Evolutionary conservation across 1,140 invertebrate genomes (phyloP), one percentile per base, ranked within the genome.

Genomic region (Oryzaephilus surinamensis): DNA sequence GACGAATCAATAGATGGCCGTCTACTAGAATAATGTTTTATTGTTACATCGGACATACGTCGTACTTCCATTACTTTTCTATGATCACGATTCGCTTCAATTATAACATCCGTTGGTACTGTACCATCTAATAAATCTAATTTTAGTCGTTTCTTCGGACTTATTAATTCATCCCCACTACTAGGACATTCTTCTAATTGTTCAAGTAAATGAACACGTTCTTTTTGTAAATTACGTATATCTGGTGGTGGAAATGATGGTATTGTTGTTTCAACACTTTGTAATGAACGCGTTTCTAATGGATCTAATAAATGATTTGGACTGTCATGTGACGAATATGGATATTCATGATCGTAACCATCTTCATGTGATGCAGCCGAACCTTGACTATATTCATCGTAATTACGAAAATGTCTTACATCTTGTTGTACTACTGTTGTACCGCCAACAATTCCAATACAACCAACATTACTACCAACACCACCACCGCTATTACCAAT

Each of bases 171-270:
- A 57, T 79, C 77, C 21, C 78, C 78, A 50, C 77, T 79, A 51
- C 79, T 81, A 37, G 70, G 72, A 62, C 75, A 79, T 47, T 81
- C 77, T 52, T 82, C 79, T 23, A 80, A 65, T 53, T 81, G 78
- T 54, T 82, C 79, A 13, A 81, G 54, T 18, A 80, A 64, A 52
- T 76, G 77, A 4, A 75, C 75, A 24, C 78, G 68, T 54, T 79
- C 78, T 57, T 81, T 82, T 51, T 82, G 77, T 27, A 80, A 63
- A 49, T 79, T 73, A 27, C 74, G 58, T 31, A 81, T 79, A 52
- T 81, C 73, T 2, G 69, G 69, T 2, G 71, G 70, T 10, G 60
- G 62, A 24, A 27, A 43, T 14, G 4, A 42, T 13, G 14, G 32
- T n/a, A 24, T 24, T 24, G 23, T 24, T 24, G 23, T 24, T 24